Conservation (phyloP, 2,797 vertebrate species). For the Ctenochaetus hawaiiensis region DNA sequence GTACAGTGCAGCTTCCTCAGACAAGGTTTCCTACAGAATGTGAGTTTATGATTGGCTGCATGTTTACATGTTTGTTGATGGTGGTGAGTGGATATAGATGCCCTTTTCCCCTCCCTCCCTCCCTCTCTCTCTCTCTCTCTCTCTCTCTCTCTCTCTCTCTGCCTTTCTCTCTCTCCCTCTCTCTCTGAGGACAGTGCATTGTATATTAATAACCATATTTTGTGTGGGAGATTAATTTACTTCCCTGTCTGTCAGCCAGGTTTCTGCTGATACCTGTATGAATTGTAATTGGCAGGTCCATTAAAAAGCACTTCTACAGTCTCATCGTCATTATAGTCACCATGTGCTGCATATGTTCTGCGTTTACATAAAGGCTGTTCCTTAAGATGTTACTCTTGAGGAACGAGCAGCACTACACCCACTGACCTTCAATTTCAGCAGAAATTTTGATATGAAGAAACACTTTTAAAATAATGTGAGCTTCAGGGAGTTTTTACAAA, state of each 20-base stretch:
- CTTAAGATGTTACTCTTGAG: not conserved
- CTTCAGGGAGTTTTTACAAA: not conserved
- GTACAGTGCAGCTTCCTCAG: not conserved
- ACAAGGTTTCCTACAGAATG: constrained; percentile 15
- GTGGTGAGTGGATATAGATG: constrained; percentile 1
- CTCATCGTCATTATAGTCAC: not conserved
- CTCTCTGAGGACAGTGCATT: constrained; percentile 37
- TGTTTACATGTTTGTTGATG: constrained; percentile 8
- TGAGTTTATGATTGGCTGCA: constrained; percentile 24
- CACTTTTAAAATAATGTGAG: not conserved
- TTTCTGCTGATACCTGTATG: constrained; percentile 48
- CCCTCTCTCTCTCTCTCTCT: constrained; percentile 13
- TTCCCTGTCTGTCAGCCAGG: constrained; percentile 47
- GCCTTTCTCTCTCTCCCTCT: not conserved
- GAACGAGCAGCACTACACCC: not conserved
- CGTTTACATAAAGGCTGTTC: constrained; percentile 11
- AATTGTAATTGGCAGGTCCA: constrained; percentile 38
- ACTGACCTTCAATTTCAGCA: not conserved
- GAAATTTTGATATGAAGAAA: not conserved
- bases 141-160: constrained; percentile 7
- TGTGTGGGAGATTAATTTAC: constrained; percentile 54
- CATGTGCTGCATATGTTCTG: not conserved
- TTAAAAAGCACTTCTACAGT: constrained; percentile 6
- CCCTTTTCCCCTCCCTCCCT: constrained; percentile 12
- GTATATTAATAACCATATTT: constrained; percentile 55